Percentiles rank a stretch among this genome's conserved stretches.
phyloP scores from a whole-genome alignment of 1,140 invertebrate genomes.

The Sinonovacula constricta region DNA sequence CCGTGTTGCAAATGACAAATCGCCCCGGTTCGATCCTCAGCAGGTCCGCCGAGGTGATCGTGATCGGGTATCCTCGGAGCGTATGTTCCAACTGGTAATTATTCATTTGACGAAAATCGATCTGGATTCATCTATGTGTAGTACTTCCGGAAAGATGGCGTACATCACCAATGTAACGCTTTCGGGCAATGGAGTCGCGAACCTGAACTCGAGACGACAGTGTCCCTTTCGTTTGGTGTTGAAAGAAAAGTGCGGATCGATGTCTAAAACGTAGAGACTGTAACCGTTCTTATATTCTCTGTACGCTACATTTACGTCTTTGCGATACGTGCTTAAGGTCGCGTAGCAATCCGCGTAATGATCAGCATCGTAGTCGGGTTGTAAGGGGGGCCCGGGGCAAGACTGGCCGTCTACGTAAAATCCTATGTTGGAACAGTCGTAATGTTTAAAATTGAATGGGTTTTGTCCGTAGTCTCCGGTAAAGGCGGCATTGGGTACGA shows the following conservation, averaged over 20 bases:
- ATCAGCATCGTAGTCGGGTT: too few relatives aligned
- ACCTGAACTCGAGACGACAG: slow-evolving; percentile 35
- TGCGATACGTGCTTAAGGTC: background rate
- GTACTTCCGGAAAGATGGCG: slow-evolving; percentile 34
- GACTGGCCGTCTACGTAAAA: too few relatives aligned
- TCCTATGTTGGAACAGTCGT: too few relatives aligned
- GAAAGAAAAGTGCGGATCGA: slow-evolving; percentile 30
- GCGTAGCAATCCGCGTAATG: too few relatives aligned
- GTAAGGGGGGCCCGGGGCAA: too few relatives aligned
- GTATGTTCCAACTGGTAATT: background rate
- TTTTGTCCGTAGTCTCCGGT: too few relatives aligned
- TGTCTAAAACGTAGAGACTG: slow-evolving; percentile 30
- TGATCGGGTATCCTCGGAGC: background rate
- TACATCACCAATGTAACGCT: slow-evolving; percentile 47
- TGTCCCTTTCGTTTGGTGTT: slow-evolving; percentile 38
- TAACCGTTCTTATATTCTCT: slow-evolving; percentile 14
- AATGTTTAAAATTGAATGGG: too few relatives aligned
- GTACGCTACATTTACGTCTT: background rate
- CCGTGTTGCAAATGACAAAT: background rate
- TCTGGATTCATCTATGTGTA: slow-evolving; percentile 39
- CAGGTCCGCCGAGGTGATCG: background rate
- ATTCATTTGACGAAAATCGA: slow-evolving; percentile 39
- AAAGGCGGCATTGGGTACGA: too few relatives aligned
- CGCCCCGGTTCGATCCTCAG: background rate
- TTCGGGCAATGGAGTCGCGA: slow-evolving; percentile 38